Conservation (phyloP, 2,888 invertebrate genomes). For the Hanleya hanleyi region DNA sequence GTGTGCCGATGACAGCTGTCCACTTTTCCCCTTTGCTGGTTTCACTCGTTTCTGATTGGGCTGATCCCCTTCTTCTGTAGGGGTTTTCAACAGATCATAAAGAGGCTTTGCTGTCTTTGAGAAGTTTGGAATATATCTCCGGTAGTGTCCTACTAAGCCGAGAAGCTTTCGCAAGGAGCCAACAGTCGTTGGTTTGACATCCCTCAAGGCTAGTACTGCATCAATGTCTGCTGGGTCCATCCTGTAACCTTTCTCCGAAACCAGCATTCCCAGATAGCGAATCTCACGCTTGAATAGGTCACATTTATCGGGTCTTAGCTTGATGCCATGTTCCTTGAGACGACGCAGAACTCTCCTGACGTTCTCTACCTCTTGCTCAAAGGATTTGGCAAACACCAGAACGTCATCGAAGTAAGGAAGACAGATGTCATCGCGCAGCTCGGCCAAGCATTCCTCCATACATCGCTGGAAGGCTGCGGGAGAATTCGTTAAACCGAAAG, state of each 20-base stretch:
- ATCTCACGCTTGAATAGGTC: constrained; percentile 1
- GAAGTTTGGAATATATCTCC: not conserved
- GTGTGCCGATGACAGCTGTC: not conserved
- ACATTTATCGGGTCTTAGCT: not conserved
- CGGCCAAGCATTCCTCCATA: constrained; percentile 19
- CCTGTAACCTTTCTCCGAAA: constrained; percentile 1
- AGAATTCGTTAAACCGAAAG: constrained; percentile 29
- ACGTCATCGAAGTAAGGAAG: constrained; percentile 20
- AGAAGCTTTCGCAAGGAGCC: constrained; percentile 9
- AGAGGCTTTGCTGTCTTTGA: constrained; percentile 9
- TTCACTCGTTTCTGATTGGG: too few relatives aligned
- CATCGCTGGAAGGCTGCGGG: constrained; percentile 16
- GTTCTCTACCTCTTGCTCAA: constrained; percentile 8
- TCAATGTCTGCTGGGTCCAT: not conserved
- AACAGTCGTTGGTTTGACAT: not conserved
- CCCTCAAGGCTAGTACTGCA: not conserved
- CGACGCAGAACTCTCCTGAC: constrained; percentile 10
- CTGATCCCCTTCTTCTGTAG: constrained; percentile 1
- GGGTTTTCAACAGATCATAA: constrained; percentile 10
- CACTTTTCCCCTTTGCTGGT: constrained; percentile 18
- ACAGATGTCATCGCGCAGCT: constrained; percentile 17
- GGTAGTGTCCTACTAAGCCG: constrained; percentile 6
- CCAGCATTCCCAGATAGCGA: constrained; percentile 3
- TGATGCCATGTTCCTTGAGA: not conserved
- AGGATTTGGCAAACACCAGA: constrained; percentile 6